Percentiles rank a stretch among this genome's conserved stretches.
Conservation (phyloP, 2,113 vertebrate species). For the Bettongia penicillata region DNA sequence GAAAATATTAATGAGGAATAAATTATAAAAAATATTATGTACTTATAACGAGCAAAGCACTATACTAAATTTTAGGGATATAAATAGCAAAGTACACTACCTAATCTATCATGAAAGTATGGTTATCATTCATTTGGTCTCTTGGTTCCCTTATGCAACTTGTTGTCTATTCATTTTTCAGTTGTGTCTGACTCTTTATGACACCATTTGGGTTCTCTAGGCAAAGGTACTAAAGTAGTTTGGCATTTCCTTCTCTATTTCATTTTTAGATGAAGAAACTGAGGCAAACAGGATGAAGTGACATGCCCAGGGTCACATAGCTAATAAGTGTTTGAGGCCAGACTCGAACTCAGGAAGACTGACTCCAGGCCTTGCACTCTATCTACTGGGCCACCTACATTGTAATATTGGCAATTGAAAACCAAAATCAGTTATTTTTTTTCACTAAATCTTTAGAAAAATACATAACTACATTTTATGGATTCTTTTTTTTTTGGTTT, state of each 20-base stretch:
- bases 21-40: background rate
- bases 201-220: background rate
- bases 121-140: background rate
- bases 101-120: background rate
- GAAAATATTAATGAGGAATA: background rate
- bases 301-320: background rate
- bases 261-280: background rate
- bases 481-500: slow-evolving; percentile 16
- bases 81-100: background rate
- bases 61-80: background rate
- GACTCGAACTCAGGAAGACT: background rate
- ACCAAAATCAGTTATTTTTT: background rate
- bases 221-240: background rate
- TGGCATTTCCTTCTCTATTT: background rate
- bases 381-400: background rate
- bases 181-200: background rate
- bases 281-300: background rate
- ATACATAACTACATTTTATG: background rate
- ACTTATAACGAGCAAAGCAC: background rate
- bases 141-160: background rate
- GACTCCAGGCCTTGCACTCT: background rate
- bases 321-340: background rate
- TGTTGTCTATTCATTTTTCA: background rate
- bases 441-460: background rate
- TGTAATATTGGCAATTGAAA: background rate